These are phyloP conservation scores for Neopelma chrysocephalum DNA, from an alignment of 2,797 vertebrate genomes.

Conservation along the genomic window DNA sequence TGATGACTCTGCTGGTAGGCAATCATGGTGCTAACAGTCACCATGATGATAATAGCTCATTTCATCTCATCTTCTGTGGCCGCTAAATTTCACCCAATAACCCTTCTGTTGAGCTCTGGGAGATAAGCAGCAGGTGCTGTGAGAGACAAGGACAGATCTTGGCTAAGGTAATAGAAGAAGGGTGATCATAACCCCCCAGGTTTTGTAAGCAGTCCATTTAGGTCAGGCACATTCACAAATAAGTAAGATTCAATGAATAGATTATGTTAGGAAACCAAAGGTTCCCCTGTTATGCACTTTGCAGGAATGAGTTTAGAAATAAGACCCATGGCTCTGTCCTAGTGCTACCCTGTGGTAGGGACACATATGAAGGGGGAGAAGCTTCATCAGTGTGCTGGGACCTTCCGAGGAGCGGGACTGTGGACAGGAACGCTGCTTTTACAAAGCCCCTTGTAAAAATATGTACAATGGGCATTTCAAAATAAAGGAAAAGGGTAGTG, in stretches of 20 bases:
- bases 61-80: not conserved
- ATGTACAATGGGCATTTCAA: not conserved
- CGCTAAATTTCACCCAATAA: not conserved
- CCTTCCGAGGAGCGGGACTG: not conserved
- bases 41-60: not conserved
- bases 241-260: not conserved
- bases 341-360: not conserved
- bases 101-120: not conserved
- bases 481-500: not conserved
- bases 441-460: not conserved
- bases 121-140: not conserved
- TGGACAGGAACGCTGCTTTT: not conserved
- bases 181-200: not conserved
- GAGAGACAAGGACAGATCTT: not conserved
- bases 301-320: not conserved
- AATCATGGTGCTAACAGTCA: not conserved
- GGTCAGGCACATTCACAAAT: not conserved
- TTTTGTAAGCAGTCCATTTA: not conserved
- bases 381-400: not conserved
- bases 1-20: not conserved
- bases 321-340: not conserved
- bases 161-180: not conserved
- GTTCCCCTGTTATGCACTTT: not conserved
- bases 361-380: not conserved
- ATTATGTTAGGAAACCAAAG: not conserved